Percentiles rank a stretch among this genome's conserved stretches.
Conservation (phyloP, 2,888 invertebrate species). For the Macrophya alboannulata region DNA sequence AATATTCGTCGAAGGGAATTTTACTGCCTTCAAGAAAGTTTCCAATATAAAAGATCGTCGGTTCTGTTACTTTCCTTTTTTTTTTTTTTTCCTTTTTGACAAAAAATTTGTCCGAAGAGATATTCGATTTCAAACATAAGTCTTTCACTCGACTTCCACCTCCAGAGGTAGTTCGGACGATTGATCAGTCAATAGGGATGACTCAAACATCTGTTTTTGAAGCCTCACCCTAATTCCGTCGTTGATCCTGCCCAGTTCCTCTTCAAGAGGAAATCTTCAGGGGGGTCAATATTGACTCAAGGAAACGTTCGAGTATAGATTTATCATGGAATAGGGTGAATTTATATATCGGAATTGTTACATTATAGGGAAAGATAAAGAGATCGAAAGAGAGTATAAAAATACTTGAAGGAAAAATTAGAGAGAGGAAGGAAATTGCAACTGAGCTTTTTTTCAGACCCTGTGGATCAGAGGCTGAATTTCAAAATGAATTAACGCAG, state of each 20-base stretch:
- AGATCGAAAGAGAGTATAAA: neutral
- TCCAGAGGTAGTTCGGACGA: neutral
- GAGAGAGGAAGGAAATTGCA: neutral
- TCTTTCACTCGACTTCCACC: neutral
- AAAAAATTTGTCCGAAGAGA: neutral
- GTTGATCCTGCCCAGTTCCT: neutral
- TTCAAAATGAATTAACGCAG: neutral
- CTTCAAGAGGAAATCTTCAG: neutral
- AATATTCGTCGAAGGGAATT: neutral
- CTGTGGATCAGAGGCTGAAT: neutral
- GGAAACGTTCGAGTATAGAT: constrained; percentile 13
- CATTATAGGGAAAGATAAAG: neutral
- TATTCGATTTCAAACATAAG: neutral
- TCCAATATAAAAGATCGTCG: neutral
- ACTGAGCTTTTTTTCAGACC: neutral
- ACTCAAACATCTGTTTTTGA: constrained; percentile 22
- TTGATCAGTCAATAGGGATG: constrained; percentile 29
- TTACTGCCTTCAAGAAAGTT: neutral
- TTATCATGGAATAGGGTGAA: constrained; percentile 22
- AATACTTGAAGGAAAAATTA: neutral
- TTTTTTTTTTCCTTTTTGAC: neutral
- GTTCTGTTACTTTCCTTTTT: neutral
- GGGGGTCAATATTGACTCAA: neutral
- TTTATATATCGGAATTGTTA: neutral
- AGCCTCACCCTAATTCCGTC: neutral